Conservation (phyloP, 1,140 invertebrate species). For the Achroia grisella region DNA sequence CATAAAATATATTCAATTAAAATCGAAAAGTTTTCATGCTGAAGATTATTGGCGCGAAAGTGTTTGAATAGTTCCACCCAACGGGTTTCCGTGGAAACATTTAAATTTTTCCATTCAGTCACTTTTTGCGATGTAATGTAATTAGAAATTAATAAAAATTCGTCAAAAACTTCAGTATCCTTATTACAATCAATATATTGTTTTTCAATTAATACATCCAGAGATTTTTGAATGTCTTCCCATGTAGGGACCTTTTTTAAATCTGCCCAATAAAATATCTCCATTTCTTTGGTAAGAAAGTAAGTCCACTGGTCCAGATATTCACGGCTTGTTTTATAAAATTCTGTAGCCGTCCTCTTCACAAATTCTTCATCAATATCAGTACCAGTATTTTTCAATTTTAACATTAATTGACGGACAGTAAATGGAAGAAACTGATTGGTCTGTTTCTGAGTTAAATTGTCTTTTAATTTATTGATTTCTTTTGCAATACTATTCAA, state of each 20-base stretch:
- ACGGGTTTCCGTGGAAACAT: constrained; percentile 29
- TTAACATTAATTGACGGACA: constrained; percentile 23
- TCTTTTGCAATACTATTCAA: constrained; percentile 26
- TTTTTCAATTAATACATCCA: constrained; percentile 34
- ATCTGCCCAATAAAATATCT: constrained; percentile 32
- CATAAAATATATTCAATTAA: constrained; percentile 28
- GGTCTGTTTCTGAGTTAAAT: constrained; percentile 16
- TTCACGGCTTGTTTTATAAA: constrained; percentile 37
- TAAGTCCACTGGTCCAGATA: constrained; percentile 23
- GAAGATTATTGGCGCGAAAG: constrained; percentile 29
- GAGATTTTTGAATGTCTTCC: constrained; percentile 29
- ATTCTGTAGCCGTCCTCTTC: constrained; percentile 29
- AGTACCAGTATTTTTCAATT: constrained; percentile 24
- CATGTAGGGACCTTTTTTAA: constrained; percentile 18
- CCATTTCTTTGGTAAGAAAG: constrained; percentile 23
- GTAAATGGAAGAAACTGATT: constrained; percentile 27
- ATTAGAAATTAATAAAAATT: constrained; percentile 22
- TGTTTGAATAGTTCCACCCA: constrained; percentile 35
- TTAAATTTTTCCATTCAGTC: constrained; percentile 24
- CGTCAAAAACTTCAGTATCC: constrained; percentile 26
- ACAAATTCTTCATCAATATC: constrained; percentile 26
- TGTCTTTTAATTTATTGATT: constrained; percentile 26
- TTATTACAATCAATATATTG: constrained; percentile 25
- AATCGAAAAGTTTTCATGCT: constrained; percentile 27
- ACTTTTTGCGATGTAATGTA: constrained; percentile 26